These are phyloP conservation scores for Punctoribates punctum DNA, from an alignment of 2,888 invertebrate species.

Conservation along the genomic window DNA sequence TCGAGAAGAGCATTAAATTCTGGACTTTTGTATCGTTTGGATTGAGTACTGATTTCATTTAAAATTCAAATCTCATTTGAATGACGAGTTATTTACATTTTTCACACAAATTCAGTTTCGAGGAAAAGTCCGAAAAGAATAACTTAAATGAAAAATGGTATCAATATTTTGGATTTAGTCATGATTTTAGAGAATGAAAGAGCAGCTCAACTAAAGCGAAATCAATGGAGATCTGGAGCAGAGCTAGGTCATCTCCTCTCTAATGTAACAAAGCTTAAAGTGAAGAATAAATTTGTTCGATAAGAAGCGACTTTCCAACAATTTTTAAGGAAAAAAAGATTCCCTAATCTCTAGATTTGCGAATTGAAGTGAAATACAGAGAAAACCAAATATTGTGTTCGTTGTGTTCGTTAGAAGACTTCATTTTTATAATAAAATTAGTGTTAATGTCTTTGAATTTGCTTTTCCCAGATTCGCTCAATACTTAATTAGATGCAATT, in stretches of 20 bases:
- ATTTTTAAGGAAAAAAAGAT: not conserved
- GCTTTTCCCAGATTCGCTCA: not conserved
- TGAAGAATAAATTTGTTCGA: not conserved
- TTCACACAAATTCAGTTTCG: no score
- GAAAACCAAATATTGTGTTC: not conserved
- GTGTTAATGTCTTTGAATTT: no score
- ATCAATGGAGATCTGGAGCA: not conserved
- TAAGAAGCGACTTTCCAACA: not conserved
- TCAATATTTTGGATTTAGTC: no score
- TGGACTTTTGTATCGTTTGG: no score
- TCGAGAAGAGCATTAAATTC: no score
- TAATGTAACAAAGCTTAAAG: not conserved
- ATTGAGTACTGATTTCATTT: no score
- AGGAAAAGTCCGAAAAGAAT: no score
- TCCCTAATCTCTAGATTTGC: slow-evolving; percentile 1
- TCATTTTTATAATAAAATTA: not conserved
- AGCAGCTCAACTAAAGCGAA: not conserved
- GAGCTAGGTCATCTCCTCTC: no score
- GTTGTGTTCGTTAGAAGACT: not conserved
- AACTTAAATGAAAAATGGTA: no score
- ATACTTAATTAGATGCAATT: not conserved
- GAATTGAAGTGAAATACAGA: not conserved
- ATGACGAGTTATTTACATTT: no score
- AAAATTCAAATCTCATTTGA: no score
- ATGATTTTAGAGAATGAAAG: no score